Evolutionary conservation across 1,140 invertebrate species (phyloP).

Genomic region (Heliconius melpomene): DNA sequence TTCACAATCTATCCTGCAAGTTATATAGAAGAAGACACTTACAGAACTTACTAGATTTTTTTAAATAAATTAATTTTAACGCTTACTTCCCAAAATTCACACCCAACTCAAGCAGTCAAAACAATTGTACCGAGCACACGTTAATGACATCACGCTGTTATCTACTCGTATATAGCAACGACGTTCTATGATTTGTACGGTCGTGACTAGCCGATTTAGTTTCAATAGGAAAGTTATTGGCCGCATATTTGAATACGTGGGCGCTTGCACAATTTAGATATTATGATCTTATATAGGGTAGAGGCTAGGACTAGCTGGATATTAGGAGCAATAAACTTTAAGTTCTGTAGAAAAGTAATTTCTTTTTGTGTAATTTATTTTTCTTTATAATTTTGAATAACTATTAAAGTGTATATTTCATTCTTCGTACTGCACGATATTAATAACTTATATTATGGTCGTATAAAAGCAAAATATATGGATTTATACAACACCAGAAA

Average conservation of each 20-base stretch:
- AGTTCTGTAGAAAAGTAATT: constrained; percentile 38
- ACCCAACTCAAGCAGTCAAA: constrained; percentile 21
- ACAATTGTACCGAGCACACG: constrained; percentile 36
- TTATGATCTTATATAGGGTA: constrained; percentile 42
- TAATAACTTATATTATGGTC: too few relatives aligned
- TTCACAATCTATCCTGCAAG: too few relatives aligned
- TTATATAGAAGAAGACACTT: too few relatives aligned
- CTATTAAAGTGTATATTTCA: too few relatives aligned
- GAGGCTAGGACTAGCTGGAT: constrained; percentile 29
- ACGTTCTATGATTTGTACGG: constrained; percentile 54
- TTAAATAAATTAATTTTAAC: too few relatives aligned
- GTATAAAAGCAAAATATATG: not conserved
- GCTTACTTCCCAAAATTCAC: not conserved
- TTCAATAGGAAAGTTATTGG: constrained; percentile 76
- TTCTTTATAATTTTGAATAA: not conserved
- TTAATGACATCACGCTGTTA: constrained; percentile 48
- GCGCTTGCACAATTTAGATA: constrained; percentile 66
- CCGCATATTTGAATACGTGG: constrained; percentile 74
- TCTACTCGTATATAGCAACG: constrained; percentile 30
- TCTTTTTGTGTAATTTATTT: not conserved
- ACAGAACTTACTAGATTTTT: too few relatives aligned
- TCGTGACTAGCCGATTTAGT: constrained; percentile 76
- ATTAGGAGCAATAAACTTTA: constrained; percentile 67
- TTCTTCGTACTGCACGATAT: not conserved
- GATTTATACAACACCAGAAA: not conserved